A percentile compares a stretch with the other conserved stretches of the same genome.
phyloP scores from a whole-genome alignment of 1,140 invertebrate genomes.

The Tetraneura akinire region DNA sequence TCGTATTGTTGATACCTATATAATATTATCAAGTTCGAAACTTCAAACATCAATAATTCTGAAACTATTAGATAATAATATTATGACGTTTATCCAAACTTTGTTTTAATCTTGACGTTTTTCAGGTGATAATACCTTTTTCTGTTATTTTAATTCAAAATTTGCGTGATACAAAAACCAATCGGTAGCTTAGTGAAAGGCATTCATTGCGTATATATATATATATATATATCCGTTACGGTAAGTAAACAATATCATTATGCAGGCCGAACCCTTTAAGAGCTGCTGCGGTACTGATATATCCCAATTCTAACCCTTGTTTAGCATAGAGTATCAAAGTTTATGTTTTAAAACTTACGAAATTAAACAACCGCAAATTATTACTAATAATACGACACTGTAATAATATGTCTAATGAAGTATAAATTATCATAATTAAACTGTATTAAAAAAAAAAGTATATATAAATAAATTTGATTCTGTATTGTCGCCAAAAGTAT shows the following conservation, averaged over 20 bases:
- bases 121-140: background rate
- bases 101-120: conserved; percentile 38
- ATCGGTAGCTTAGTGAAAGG: conserved; percentile 36
- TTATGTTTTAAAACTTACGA: conserved; percentile 16
- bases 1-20: background rate
- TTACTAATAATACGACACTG: conserved; percentile 6
- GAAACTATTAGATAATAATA: too few species aligned
- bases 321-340: background rate
- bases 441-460: too few species aligned
- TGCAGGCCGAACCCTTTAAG: conserved; percentile 15
- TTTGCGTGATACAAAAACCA: conserved; percentile 29
- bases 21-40: conserved; percentile 15
- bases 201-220: conserved; percentile 23
- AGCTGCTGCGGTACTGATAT: conserved; percentile 34
- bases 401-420: background rate
- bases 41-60: too few species aligned
- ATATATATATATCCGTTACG: conserved; percentile 5
- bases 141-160: conserved; percentile 35
- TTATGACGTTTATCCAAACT: background rate
- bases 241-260: conserved; percentile 51
- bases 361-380: conserved; percentile 37
- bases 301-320: background rate
- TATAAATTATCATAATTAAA: too few species aligned
- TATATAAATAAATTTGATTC: too few species aligned
- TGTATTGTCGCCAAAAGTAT: too few species aligned